A percentile compares a stretch with the other conserved stretches of the same genome.
phyloP scores from a whole-genome alignment of 2,888 invertebrate genomes.

The Ophion ventricosus region DNA sequence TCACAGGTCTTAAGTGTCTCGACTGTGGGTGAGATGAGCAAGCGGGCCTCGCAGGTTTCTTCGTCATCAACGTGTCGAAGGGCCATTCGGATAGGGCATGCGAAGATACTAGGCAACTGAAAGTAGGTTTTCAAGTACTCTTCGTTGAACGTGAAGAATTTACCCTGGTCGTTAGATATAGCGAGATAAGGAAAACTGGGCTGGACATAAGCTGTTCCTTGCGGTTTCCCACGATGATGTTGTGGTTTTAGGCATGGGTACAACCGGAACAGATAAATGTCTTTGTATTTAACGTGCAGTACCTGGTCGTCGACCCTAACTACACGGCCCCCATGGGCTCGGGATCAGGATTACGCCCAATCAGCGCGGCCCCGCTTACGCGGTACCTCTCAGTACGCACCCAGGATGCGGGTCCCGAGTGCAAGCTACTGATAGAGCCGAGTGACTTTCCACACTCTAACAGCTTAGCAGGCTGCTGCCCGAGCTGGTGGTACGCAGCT shows the following conservation, averaged over 20 bases:
- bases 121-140: background rate
- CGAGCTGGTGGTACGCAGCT: too few relatives aligned
- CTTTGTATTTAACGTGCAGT: too few relatives aligned
- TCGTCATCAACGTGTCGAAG: background rate
- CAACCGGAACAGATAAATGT: too few relatives aligned
- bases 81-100: background rate
- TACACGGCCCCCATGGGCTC: too few relatives aligned
- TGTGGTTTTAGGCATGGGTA: background rate
- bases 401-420: too few relatives aligned
- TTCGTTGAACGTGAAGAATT: background rate
- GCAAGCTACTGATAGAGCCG: too few relatives aligned
- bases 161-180: background rate
- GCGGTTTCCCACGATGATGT: background rate
- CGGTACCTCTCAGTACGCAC: too few relatives aligned
- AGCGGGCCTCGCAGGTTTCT: background rate
- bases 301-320: too few relatives aligned
- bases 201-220: slow-evolving; percentile 2
- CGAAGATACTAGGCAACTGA: background rate
- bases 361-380: too few relatives aligned
- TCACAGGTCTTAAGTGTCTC: background rate
- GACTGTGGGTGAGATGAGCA: background rate
- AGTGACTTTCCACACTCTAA: too few relatives aligned
- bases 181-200: background rate
- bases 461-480: too few relatives aligned
- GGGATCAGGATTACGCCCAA: too few relatives aligned